phyloP scores from a whole-genome alignment of 2,113 vertebrate species.

The Leptosomus discolor region DNA sequence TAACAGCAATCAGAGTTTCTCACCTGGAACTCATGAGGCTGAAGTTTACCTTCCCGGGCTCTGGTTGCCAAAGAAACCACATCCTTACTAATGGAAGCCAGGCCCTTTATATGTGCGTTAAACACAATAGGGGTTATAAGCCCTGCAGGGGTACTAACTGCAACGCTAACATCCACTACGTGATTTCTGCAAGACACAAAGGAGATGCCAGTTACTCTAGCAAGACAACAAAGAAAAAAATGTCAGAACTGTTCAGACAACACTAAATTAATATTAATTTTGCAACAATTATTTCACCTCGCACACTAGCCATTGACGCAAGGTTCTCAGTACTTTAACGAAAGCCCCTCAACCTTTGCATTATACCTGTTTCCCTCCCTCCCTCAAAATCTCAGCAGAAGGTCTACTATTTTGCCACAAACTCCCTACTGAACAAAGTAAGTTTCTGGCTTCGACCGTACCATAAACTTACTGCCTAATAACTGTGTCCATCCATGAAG shows the following conservation, averaged over 20 bases:
- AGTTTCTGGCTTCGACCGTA: not conserved
- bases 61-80: slow-evolving; percentile 84
- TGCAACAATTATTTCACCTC: not conserved
- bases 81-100: slow-evolving; percentile 86
- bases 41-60: slow-evolving; percentile 93
- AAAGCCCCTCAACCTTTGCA: not conserved
- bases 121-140: slow-evolving; percentile 98
- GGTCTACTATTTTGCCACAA: not conserved
- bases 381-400: not conserved
- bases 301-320: not conserved
- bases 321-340: not conserved
- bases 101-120: slow-evolving; percentile 92
- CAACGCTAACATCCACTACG: slow-evolving; percentile 91
- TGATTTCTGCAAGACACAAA: slow-evolving; percentile 84
- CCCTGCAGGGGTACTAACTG: slow-evolving; percentile 90
- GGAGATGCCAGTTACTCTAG: not conserved
- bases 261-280: not conserved
- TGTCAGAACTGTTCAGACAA: not conserved
- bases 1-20: fast-evolving
- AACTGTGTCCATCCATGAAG: slow-evolving; percentile 96
- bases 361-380: not conserved
- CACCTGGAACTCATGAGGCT: slow-evolving; percentile 97
- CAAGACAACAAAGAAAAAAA: not conserved
- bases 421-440: not conserved
- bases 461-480: slow-evolving; percentile 93